Base-by-base conservation (phyloP, 1,140 invertebrate genomes). In the Euborellia annulipes region DNA sequence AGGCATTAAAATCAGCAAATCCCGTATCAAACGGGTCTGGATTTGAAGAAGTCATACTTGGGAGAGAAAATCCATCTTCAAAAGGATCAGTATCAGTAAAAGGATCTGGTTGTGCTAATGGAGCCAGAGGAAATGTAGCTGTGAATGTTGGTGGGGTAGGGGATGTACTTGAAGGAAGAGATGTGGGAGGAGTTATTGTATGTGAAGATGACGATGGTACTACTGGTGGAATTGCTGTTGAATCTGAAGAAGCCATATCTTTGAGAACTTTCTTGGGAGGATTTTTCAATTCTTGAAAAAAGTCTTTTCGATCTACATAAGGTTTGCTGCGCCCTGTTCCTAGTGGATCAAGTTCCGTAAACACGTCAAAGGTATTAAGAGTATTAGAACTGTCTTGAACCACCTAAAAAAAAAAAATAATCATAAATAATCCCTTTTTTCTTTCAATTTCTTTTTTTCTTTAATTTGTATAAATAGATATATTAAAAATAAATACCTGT, bases 241-340 rank as follows among this genome's bases (percentile, higher is more conserved):
- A 16, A 23, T 48, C 21, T 60, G 63, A 3, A 57, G 56, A 43
- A 7, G 78, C 78, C 54, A 90, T 67, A 62, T 89, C 85, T 68
- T 89, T 90, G 37, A 89, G 69, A 16, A 84, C 77, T 67, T 88
- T 89, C 69, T 88, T 88, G 43, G 85, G 84, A 49, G 85, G 86
- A 66, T 90, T 90, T 70, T 90, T 90, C 49, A 91, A 69, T 57
- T 90, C 83, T 68, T 88, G 83, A 71, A 93, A 93, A 67, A 93
- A 92, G 62, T 89, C 85, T 72, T 90, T 90, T 66, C 89, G 89
- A 71, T 93, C 87, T 54, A 92, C 75, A 67, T 89, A 92, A 37
- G 88, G 87, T 65, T 83, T 85, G 65, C 76, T 85, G 60, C 81
- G 73, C 54, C 87, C 85, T 51, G 85, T 88, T 57, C 87, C 86